These are phyloP conservation scores for Lipotes vexillifer DNA, from an alignment of 2,113 vertebrate genomes.

Conservation along the genomic window DNA sequence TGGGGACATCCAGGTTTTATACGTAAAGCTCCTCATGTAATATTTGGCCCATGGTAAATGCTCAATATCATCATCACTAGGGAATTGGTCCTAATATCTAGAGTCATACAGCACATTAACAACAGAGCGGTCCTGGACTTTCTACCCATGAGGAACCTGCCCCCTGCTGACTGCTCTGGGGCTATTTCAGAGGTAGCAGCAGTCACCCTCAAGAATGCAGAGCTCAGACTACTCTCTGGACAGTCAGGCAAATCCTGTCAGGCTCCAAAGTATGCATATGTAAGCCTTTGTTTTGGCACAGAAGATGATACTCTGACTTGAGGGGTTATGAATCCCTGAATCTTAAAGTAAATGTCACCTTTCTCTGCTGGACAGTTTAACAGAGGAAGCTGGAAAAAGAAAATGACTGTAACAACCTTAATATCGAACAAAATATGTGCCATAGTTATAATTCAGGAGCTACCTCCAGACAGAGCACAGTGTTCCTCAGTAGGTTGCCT, in stretches of 20 bases:
- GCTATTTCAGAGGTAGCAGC: neutral
- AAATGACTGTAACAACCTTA: neutral
- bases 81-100: neutral
- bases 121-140: neutral
- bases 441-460: neutral
- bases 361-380: constrained; percentile 14
- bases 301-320: neutral
- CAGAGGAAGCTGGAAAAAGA: neutral
- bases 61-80: neutral
- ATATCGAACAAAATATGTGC: neutral
- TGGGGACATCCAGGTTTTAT: neutral
- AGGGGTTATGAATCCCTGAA: neutral
- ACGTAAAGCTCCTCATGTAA: neutral
- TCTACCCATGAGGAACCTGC: neutral
- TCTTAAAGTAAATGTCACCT: constrained; percentile 2
- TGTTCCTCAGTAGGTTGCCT: neutral
- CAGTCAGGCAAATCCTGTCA: neutral
- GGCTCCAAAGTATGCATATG: neutral
- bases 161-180: neutral
- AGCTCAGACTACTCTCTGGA: neutral
- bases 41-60: neutral
- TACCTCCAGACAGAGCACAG: neutral
- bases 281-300: neutral
- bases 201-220: neutral
- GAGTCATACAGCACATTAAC: neutral